Base-by-base conservation (phyloP, 2,888 invertebrate species). In the Macrosoma leucophasiata region DNA sequence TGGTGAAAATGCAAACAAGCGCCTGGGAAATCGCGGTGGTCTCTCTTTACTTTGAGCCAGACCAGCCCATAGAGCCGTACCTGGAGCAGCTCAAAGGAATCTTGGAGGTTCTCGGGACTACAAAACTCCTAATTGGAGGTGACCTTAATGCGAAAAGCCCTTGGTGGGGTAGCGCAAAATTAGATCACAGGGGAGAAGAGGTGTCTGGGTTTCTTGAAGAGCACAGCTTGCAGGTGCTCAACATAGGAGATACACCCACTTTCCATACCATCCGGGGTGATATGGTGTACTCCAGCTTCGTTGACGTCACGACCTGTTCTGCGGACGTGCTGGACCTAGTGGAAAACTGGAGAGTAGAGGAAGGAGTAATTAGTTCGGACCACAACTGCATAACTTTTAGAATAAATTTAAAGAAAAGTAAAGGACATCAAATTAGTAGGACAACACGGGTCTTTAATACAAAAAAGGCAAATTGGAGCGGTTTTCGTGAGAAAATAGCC, bases 81-180 rank as follows among this genome's bases (percentile, higher is more conserved):
- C 22, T 22, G 22, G 22, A 22, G 22, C 22, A 22, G 11, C 11
- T 22, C 3, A 22, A 11, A 8, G 2, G 7, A 3, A 11, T 22
- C 11, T 2, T 17, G 11, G 10, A 2, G 13, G 4, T 4, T 27
- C 20, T 7, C n/a, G n/a, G n/a, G n/a, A 2, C 33, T 1, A 20
- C 36, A 2, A 15, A 41, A 2, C 9, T 27, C 8, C 2, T 43
- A 2, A n/a, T n/a, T n/a, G 42, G 35, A 13, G 43, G 43, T 1
- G 43, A 43, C 11, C 27, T 12, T 1, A 43, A 43, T 11, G 34
- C 42, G 2, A 22, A 24, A 29, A 41, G 28, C 15, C 8, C 11
- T 1, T 39, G 39, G 40, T 40, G 42, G 42, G 36, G 39, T 2
- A 37, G 40, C 4, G 18, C 7, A 2, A 22, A 1, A 4, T 15